Evolutionary conservation across 2,113 vertebrate species (phyloP).

Genomic region (Morone saxatilis): DNA sequence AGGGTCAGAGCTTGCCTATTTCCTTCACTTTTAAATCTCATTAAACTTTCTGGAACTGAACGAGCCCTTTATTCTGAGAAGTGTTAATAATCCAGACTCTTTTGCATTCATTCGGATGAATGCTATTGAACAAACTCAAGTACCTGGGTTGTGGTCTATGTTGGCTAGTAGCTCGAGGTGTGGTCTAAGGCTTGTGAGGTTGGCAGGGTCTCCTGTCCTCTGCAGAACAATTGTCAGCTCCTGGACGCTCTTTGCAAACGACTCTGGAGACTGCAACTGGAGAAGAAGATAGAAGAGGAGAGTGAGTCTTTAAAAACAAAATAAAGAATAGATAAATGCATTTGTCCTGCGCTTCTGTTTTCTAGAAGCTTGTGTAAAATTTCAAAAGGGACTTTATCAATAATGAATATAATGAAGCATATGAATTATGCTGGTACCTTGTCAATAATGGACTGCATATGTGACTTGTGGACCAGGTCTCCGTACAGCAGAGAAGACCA

Average conservation of each 20-base stretch:
- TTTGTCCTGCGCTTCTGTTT: background rate
- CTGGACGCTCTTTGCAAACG: slow-evolving; percentile 97
- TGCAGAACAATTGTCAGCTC: slow-evolving; percentile 97
- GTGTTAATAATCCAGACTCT: background rate
- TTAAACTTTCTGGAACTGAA: slow-evolving; percentile 1
- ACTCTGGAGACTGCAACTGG: slow-evolving; percentile 96
- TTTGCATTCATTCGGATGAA: background rate
- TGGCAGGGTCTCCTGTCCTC: slow-evolving; percentile 95
- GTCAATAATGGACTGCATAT: slow-evolving; percentile 99
- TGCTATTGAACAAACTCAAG: background rate
- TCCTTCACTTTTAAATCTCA: slow-evolving; percentile 1
- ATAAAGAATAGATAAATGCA: background rate
- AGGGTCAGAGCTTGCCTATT: background rate
- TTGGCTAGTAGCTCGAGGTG: slow-evolving; percentile 95
- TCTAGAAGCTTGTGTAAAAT: background rate
- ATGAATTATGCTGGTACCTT: slow-evolving; percentile 84
- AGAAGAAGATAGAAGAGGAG: slow-evolving; percentile 45
- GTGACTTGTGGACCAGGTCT: slow-evolving; percentile 97
- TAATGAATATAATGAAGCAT: background rate
- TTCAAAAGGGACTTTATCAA: background rate
- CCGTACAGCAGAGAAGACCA: slow-evolving; percentile 98
- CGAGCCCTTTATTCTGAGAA: background rate
- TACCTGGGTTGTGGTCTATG: slow-evolving; percentile 97
- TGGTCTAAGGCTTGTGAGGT: slow-evolving; percentile 92
- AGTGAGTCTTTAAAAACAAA: background rate